These are phyloP conservation scores for Porites evermanni DNA, from an alignment of 92 coral and sea anemone species.

Conservation along the genomic window DNA sequence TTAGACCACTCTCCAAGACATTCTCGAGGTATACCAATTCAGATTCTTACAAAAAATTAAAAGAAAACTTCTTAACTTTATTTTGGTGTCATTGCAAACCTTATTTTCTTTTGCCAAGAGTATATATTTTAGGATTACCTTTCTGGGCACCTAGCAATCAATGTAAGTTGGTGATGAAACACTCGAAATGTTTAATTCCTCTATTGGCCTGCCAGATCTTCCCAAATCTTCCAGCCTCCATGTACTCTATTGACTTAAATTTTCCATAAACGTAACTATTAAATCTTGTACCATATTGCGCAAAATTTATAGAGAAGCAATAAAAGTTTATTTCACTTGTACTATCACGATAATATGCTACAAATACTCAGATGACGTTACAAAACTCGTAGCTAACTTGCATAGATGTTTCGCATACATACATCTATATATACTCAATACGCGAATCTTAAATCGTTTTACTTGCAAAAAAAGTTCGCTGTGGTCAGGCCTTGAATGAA, in stretches of 20 bases:
- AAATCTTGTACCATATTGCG: too few relatives aligned
- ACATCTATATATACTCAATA: neutral
- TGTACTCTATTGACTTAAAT: neutral
- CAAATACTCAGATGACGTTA: neutral
- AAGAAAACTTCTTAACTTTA: neutral
- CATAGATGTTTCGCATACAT: neutral
- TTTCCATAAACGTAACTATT: neutral
- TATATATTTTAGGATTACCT: neutral
- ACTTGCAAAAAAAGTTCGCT: neutral
- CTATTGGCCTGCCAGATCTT: neutral
- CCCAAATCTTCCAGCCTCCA: neutral
- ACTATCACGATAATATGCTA: neutral
- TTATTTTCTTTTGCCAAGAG: conserved; percentile 1
- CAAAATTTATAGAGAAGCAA: too few relatives aligned
- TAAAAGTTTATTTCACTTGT: too few relatives aligned
- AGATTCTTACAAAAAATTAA: neutral
- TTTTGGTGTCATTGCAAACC: neutral
- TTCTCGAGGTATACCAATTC: neutral
- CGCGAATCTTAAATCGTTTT: too few relatives aligned
- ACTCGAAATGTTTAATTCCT: neutral
- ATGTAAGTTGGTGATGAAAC: neutral
- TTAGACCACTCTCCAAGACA: neutral
- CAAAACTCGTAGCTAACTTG: neutral
- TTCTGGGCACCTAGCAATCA: neutral
- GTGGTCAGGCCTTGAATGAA: neutral